Conservation (phyloP, 2,797 vertebrate genomes). For the Muraenolepis orangiensis region DNA sequence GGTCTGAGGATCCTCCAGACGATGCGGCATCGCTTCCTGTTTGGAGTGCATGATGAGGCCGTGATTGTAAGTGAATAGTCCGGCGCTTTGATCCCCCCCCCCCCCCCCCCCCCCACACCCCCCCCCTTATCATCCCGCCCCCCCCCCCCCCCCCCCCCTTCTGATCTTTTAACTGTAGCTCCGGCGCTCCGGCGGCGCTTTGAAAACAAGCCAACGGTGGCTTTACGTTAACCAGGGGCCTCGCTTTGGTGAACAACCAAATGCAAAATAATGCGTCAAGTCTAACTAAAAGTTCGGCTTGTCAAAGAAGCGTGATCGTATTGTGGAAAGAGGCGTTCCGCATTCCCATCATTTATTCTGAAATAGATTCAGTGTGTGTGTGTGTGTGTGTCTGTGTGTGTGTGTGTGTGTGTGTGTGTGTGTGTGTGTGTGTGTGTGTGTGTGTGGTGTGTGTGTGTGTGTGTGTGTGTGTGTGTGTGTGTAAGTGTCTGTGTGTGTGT, state of each 20-base stretch:
- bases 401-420: too few relatives aligned
- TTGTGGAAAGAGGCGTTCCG: too few relatives aligned
- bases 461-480: too few relatives aligned
- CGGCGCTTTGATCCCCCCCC: constrained; percentile 56
- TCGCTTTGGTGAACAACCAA: constrained; percentile 5
- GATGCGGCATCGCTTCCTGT: constrained; percentile 40
- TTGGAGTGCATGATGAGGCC: constrained; percentile 48
- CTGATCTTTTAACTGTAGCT: constrained; percentile 58
- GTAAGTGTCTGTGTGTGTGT: too few relatives aligned
- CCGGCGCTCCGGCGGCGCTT: constrained; percentile 37
- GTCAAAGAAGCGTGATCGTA: too few relatives aligned
- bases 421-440: too few relatives aligned
- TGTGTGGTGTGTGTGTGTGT: too few relatives aligned
- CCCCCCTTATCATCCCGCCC: too few relatives aligned
- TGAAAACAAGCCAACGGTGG: constrained; percentile 39
- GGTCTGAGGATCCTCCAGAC: constrained; percentile 21
- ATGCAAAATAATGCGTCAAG: constrained; percentile 17
- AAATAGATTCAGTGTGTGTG: too few relatives aligned
- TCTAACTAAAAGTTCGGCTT: not conserved
- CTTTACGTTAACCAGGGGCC: not conserved
- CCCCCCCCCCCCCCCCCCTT: constrained; percentile 38
- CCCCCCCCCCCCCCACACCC: too few relatives aligned
- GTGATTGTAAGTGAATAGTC: constrained; percentile 53
- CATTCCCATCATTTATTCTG: too few relatives aligned
- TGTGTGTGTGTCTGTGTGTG: too few relatives aligned